Base-by-base conservation (phyloP, 2,888 invertebrate genomes). In the Brachyptera putata region DNA sequence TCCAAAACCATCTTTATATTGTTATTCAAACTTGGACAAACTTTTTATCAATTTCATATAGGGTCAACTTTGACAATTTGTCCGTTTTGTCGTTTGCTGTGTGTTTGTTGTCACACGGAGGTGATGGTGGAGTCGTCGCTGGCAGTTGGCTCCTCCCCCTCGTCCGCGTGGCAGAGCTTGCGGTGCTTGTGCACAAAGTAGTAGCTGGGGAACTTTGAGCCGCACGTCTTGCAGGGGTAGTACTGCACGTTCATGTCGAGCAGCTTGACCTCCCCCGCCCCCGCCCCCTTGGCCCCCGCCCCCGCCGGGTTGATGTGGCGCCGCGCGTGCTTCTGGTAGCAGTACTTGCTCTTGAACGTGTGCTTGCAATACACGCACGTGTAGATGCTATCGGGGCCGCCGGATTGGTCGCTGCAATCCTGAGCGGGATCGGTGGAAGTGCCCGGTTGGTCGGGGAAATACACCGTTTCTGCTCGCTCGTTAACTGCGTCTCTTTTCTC, bases 131-230 rank as follows among this genome's bases (percentile, higher is more conserved):
- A 55, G 49, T 66, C 66, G 55, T 70, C 74, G 61, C 74, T 74
- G 60, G 75, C 72, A 57, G 59, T 65, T 37, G 59, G 50, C 58
- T 69, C 77, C 68, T 68, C 61, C 34, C 60, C 74, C 66, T 85
- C 84, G 56, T 84, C 85, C 0, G 86, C 84, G 71, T 94, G 93
- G 70, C 92, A 92, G 69, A 87, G 75, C 76, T 92, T 92, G 57
- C 91, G 79, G 72, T 94, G 94, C 71, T 94, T 94, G 73, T 94
- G 93, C 22, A 93, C 93, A 77, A 94, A 94, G 76, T 94, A 94
- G 73, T 94, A 94, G 66, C 91, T 92, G 1, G 94, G 94, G 73
- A 94, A 94, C 74, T 93, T 93, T 68, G 85, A 89, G 18, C 94
- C 93, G 74, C 94, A 94, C 0, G 89, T 91, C 76, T 93, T 94